Conservation (phyloP, 2,888 invertebrate species). For the Atherix ibis region DNA sequence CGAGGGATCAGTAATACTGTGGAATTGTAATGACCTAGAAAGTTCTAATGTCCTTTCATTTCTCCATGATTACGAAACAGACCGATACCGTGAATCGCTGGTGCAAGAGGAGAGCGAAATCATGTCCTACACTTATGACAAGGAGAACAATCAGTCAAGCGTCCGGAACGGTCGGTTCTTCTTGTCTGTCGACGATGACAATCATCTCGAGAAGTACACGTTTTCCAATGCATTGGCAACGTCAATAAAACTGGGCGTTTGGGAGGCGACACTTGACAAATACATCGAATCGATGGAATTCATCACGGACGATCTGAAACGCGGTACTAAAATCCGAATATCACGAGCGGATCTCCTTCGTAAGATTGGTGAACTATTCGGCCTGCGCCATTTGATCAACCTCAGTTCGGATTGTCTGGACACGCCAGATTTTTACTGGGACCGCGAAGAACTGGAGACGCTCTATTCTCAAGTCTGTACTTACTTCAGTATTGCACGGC, state of each 20-base stretch:
- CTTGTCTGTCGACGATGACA: constrained; percentile 35
- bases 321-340: constrained; percentile 50
- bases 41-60: constrained; percentile 60
- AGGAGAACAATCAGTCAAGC: constrained; percentile 32
- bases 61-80: constrained; percentile 48
- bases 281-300: constrained; percentile 72
- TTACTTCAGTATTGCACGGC: constrained; percentile 68
- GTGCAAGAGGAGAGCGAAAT: constrained; percentile 66
- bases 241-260: constrained; percentile 86
- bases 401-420: constrained; percentile 87
- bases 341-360: constrained; percentile 44
- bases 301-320: constrained; percentile 63
- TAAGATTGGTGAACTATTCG: constrained; percentile 78
- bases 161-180: constrained; percentile 28
- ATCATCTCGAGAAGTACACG: constrained; percentile 72
- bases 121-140: constrained; percentile 61
- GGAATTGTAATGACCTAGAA: constrained; percentile 76
- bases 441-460: constrained; percentile 72
- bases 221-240: constrained; percentile 89
- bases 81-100: constrained; percentile 47
- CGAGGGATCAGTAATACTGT: constrained; percentile 80
- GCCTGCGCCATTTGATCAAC: constrained; percentile 76
- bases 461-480: constrained; percentile 68
- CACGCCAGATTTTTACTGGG: constrained; percentile 98
- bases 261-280: constrained; percentile 75